phyloP scores from a whole-genome alignment of 2,113 vertebrate genomes.

The Erythrolamprus reginae region DNA sequence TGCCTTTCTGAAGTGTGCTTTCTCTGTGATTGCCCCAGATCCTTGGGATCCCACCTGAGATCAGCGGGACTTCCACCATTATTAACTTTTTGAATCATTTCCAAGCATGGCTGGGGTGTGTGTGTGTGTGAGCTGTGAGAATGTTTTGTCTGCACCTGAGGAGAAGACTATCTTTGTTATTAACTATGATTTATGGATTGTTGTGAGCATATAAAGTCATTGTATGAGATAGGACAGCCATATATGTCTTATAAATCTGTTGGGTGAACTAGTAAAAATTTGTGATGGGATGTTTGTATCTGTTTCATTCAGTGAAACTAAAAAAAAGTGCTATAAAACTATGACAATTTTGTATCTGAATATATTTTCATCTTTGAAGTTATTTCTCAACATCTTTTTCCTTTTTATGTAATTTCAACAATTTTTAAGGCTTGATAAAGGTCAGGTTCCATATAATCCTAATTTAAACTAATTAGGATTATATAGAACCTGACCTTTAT shows the following conservation, averaged over 20 bases:
- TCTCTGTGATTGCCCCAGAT: neutral
- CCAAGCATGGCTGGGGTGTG: neutral
- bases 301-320: neutral
- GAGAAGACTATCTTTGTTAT: neutral
- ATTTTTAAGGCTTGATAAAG: neutral
- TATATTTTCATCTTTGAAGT: neutral
- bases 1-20: neutral
- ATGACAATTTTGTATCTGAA: neutral
- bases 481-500: too few relatives aligned
- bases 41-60: neutral
- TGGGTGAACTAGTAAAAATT: neutral
- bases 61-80: neutral
- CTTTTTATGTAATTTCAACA: neutral
- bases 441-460: neutral
- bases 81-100: neutral
- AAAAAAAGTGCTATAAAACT: neutral
- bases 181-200: neutral
- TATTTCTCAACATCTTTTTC: neutral
- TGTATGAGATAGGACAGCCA: neutral
- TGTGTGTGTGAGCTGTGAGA: neutral
- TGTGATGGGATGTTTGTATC: neutral
- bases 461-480: too few relatives aligned
- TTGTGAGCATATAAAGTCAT: neutral
- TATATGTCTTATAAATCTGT: neutral
- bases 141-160: neutral